Base-by-base conservation (phyloP, 1,140 invertebrate genomes). In the Pentalonia nigronervosa region DNA sequence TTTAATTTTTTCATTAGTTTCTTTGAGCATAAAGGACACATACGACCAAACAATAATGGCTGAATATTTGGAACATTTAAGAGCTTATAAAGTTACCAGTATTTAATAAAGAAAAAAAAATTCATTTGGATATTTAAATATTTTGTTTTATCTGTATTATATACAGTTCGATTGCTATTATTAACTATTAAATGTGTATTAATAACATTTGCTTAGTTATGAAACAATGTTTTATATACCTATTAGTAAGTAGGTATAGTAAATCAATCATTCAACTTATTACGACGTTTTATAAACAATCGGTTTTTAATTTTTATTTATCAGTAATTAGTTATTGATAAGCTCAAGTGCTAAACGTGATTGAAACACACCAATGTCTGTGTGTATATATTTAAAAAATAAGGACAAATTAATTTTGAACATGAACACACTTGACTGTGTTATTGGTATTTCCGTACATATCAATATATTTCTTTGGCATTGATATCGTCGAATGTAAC, bases 321-420 rank as follows among this genome's bases (percentile, higher is more conserved):
- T 76, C 60, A 76, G 60, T 76, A 76, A 76, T 76, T 76, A 17
- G 60, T 76, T 76, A 41, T 41, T 76, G 30, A 34, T 76, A 7
- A 76, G 60, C n/a, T 76, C 60, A 34, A 76, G n/a, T 76, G 60
- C 30, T 76, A n/a, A 83, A 83, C 81, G 81, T 41, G 81, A 83
- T 36, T 83, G 81, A 41, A 83, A 83, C 21, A 34, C 34, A 83
- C 81, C 81, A 41, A 83, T 41, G 21, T 83, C 41, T 83, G 36
- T 83, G 36, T 23, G 60, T 76, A 17, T 76, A n/a, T 76, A n/a
- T 67, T 67, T 60, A 30, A 67, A 67, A 67, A 30, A 67, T 67
- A 67, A 67, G 60, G 30, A 60, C 30, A 67, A 67, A 67, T 30
- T 4, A 60, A 30, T 67, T 9, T 67, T n/a, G 11, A 76, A 76